Evolutionary conservation across 2,113 vertebrate species (phyloP), one percentile per base, ranked within the genome.

Genomic region (Microcebus griseorufus): DNA sequence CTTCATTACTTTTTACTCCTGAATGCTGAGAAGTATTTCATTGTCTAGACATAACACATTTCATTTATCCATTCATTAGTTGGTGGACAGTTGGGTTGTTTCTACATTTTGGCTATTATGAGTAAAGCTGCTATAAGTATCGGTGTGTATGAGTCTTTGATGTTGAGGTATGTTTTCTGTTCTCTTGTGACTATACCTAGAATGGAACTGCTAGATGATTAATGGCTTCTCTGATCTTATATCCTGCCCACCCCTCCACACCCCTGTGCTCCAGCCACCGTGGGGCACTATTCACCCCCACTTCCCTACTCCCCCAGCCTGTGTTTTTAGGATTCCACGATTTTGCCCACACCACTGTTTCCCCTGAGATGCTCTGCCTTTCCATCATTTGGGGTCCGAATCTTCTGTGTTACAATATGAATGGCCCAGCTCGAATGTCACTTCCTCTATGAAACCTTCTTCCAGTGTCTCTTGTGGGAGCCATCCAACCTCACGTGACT

Each of bases 401-500:
- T 84, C 53, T 37, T 67, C 14, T 9, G 83, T 48, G 37, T 81
- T 60, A 73, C 10, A n/a, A 51, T 53, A 73, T 13, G 39, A 51
- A 42, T 67, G 39, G 39, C 42, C 20, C 25, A 45, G 25, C 9
- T 73, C 45, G 42, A 76, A 25, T 10, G 20, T 53, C 76, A 29
- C 60, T 75, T 90, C 22, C 34, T 84, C n/a, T 39, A 29, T 23
- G 20, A 79, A 53, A 12, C 29, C 89, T 72, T 78, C 42, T 39
- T 76, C 48, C 2, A 9, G 12, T 51, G 42, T 9, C 39, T 85
- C 94, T 70, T 25, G 5, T 32, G 58, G 39, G 39, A 53, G 6
- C 37, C 42, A 10, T 32, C 20, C 34, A 45, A 16, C 11, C 14
- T 17, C 13, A 48, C 0, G 0, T 32, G 53, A 32, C n/a, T 55